Evolutionary conservation across 2,888 invertebrate genomes (phyloP), one percentile per base, ranked within the genome.

Genomic region (Caenorhabditis wallacei): DNA sequence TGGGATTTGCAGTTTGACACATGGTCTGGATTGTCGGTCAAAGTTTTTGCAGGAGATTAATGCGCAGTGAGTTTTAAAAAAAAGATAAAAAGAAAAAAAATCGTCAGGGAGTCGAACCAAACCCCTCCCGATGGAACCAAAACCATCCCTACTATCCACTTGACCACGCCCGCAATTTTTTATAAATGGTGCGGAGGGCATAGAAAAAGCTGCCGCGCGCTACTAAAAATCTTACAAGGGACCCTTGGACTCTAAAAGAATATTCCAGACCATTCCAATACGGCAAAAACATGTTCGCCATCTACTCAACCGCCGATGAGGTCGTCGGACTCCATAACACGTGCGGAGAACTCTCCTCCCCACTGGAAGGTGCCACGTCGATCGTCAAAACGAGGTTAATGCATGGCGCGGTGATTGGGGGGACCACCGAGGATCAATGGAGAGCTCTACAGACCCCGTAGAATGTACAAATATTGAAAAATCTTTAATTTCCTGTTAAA

Each of bases 241-340:
- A 13, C 2, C 0, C n/a, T 30, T 26, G 0, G 20, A 40, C n/a
- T 10, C 5, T 13, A n/a, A n/a, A 7, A 16, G 3, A 46, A 63
- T n/a, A 11, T 66, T 80, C 48, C 71, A 82, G 82, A 54, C 74
- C 82, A 13, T 82, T 74, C 71, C 59, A 72, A 69, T 82, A 82
- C 63, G 83, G 83, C 18, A 83, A 83, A 48, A 83, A 83, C 56
- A 78, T 83, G 78, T 83, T 83, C 61, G 74, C 83, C 37, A 83
- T 83, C 61, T 83, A 83, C 51, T 83, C 83, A 16, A 71, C 71
- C 1, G 83, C 79, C 16, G 83, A 83, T 59, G 83, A 83, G 68
- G 68, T 83, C 30, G 66, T 83, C 18, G 83, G 83, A 40, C 66
- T 83, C 13, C 37, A 59, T 10, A 83, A 80, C 66, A 71, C 57